These are phyloP conservation scores for Cosmia trapezina DNA, from an alignment of 2,888 invertebrate species.

Conservation along the genomic window DNA sequence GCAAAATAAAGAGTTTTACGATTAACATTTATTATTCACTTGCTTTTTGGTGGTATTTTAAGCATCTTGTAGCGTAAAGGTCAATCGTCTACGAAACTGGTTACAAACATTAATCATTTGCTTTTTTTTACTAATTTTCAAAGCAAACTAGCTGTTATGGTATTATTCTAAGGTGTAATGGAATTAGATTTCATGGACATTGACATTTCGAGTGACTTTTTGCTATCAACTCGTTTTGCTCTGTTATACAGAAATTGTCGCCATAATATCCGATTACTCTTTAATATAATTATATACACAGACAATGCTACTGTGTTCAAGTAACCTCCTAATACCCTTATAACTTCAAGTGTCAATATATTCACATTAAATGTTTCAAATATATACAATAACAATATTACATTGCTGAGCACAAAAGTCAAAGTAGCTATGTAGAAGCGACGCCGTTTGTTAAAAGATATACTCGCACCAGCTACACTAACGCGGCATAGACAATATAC, in stretches of 20 bases:
- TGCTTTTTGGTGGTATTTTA: no score
- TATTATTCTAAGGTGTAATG: no score
- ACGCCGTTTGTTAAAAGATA: conserved; percentile 9
- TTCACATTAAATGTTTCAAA: neutral
- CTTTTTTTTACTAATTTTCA: no score
- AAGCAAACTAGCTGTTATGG: no score
- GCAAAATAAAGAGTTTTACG: no score
- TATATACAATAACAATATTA: neutral
- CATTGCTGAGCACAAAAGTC: conserved; percentile 24
- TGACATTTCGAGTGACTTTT: neutral
- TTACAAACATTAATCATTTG: no score
- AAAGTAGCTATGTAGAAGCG: conserved; percentile 24
- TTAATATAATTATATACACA: conserved; percentile 21
- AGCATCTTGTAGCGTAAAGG: no score
- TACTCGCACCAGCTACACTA: neutral
- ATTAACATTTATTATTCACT: no score
- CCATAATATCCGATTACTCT: conserved; percentile 25
- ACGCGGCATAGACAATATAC: neutral
- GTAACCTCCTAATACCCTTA: conserved; percentile 1
- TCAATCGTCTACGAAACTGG: no score
- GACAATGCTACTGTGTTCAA: conserved; percentile 14
- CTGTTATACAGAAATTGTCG: conserved; percentile 9
- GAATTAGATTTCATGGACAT: no score
- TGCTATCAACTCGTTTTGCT: neutral
- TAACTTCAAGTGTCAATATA: neutral